These are phyloP conservation scores for Ovis canadensis DNA, from an alignment of 2,113 vertebrate species.

Conservation along the genomic window DNA sequence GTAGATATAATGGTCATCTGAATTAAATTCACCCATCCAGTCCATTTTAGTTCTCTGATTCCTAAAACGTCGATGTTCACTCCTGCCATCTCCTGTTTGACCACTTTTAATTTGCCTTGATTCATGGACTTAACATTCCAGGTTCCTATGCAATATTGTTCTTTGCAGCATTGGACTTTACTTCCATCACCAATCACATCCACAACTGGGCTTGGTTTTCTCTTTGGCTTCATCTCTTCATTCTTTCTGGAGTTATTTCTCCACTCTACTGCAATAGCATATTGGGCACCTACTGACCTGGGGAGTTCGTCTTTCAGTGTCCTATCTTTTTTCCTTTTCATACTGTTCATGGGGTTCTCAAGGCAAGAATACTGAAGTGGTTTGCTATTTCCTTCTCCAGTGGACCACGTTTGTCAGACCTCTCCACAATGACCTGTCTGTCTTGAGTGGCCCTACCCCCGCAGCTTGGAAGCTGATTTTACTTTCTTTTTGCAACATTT, in stretches of 20 bases:
- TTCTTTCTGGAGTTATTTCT: neutral
- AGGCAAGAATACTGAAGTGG: neutral
- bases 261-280: neutral
- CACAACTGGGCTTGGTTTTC: neutral
- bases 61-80: rapidly evolving
- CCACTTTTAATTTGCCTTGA: neutral
- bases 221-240: neutral
- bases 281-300: neutral
- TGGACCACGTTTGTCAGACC: neutral
- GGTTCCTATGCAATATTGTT: neutral
- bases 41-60: neutral
- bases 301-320: neutral
- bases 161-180: neutral
- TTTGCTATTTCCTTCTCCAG: neutral
- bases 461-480: neutral
- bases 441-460: neutral
- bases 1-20: neutral
- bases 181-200: neutral
- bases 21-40: neutral
- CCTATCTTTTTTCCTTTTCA: neutral
- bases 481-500: neutral
- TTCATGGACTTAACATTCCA: neutral
- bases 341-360: neutral
- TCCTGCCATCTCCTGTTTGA: neutral
- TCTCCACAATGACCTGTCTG: rapidly evolving